A percentile compares a stretch with the other conserved stretches of the same genome.
phyloP scores from a whole-genome alignment of 2,888 invertebrate species.

The Galeopsomyia nigrocyanea region DNA sequence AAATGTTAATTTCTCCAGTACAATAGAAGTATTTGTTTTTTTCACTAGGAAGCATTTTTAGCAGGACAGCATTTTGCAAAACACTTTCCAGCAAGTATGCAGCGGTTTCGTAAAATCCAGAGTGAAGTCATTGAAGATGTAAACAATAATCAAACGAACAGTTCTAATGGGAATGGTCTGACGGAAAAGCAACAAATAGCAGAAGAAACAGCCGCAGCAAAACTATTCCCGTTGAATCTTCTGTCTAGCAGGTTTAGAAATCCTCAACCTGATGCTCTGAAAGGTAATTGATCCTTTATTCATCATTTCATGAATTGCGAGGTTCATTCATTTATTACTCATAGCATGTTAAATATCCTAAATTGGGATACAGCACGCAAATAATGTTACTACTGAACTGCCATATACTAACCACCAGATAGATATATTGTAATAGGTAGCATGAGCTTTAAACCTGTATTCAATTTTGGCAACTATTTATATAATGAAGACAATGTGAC shows the following conservation, averaged over 20 bases:
- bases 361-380: too few species aligned
- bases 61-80: conserved; percentile 83
- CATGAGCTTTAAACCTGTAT: too few species aligned
- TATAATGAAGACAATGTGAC: too few species aligned
- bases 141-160: conserved; percentile 52
- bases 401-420: too few species aligned
- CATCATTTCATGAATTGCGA: too few species aligned
- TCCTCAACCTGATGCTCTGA: conserved; percentile 55
- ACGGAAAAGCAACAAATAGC: conserved; percentile 48
- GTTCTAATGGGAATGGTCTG: conserved; percentile 30
- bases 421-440: too few species aligned
- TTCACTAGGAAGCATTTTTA: conserved; percentile 69
- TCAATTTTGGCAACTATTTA: too few species aligned
- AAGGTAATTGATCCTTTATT: conserved; percentile 53
- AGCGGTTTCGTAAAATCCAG: conserved; percentile 67
- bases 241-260: conserved; percentile 61
- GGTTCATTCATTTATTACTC: too few species aligned
- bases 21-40: not conserved
- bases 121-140: conserved; percentile 62
- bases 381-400: too few species aligned
- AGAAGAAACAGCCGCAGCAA: conserved; percentile 63
- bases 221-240: conserved; percentile 62
- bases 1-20: conserved; percentile 1
- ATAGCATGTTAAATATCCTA: too few species aligned
- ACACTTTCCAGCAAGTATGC: conserved; percentile 72